phyloP scores from a whole-genome alignment of 2,888 invertebrate species.

The Cosmia pyralina region DNA sequence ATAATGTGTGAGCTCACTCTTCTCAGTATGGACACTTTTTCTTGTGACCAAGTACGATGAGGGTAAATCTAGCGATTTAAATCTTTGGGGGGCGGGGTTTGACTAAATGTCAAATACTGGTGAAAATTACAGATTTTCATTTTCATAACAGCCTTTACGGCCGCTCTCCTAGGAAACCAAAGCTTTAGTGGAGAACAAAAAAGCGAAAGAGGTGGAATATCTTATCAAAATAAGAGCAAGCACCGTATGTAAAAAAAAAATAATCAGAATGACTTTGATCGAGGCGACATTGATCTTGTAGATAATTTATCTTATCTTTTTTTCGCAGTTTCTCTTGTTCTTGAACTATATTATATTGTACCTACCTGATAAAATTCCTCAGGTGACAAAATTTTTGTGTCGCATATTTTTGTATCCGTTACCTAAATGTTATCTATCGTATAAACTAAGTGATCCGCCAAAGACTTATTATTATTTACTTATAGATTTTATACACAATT shows the following conservation, averaged over 20 bases:
- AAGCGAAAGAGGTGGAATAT: background rate
- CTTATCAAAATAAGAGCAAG: background rate
- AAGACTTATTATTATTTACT: background rate
- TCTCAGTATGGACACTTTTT: no score
- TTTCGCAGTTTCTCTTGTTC: conserved; percentile 21
- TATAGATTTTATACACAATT: background rate
- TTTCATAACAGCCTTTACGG: no score
- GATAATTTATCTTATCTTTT: conserved; percentile 17
- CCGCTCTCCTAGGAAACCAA: no score
- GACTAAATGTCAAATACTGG: no score
- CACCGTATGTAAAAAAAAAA: background rate
- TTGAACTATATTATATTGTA: conserved; percentile 22
- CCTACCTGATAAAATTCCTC: conserved; percentile 3
- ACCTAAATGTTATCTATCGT: background rate
- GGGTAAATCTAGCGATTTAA: no score
- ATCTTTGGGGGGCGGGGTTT: no score
- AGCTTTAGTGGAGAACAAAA: no score
- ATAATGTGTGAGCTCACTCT: no score
- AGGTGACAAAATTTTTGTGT: background rate
- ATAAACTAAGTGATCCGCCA: background rate
- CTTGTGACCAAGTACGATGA: no score
- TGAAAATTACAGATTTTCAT: no score
- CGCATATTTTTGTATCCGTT: background rate
- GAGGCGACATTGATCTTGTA: background rate
- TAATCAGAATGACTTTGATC: background rate